Conservation (phyloP, 2,797 vertebrate species). For the Enteromius trimaculatus region DNA sequence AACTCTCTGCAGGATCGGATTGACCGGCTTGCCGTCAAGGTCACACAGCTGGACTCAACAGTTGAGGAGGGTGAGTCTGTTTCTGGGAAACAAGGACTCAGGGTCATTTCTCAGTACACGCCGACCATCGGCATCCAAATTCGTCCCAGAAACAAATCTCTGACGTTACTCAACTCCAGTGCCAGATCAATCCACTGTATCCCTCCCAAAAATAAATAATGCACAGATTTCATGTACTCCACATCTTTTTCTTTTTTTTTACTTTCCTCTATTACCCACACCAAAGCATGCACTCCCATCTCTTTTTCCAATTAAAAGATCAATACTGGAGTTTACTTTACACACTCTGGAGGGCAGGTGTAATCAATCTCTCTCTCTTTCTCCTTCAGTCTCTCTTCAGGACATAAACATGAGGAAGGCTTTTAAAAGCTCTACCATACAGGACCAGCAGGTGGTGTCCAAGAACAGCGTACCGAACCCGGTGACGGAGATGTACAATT, state of each 20-base stretch:
- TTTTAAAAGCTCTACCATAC: slow-evolving; percentile 94
- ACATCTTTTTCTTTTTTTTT: not conserved
- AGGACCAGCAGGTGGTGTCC: slow-evolving; percentile 98
- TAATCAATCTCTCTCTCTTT: slow-evolving; percentile 10
- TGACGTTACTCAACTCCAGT: slow-evolving; percentile 47
- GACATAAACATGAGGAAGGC: slow-evolving; percentile 99
- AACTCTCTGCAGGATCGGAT: slow-evolving; percentile 98
- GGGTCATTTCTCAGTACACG: slow-evolving; percentile 19
- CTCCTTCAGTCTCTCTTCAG: slow-evolving; percentile 88
- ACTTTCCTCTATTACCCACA: not conserved
- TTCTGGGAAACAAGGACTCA: slow-evolving; percentile 44
- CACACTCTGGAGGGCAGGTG: slow-evolving; percentile 4
- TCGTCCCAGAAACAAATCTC: slow-evolving; percentile 30
- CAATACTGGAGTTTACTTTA: slow-evolving; percentile 24
- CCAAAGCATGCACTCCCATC: not conserved
- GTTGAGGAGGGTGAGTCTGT: slow-evolving; percentile 92
- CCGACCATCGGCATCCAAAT: slow-evolving; percentile 5
- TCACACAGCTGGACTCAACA: slow-evolving; percentile 98
- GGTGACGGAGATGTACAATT: slow-evolving; percentile 91
- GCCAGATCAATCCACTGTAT: slow-evolving; percentile 24
- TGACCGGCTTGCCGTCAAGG: slow-evolving; percentile 97
- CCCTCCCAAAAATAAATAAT: slow-evolving; percentile 19
- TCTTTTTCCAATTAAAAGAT: slow-evolving; percentile 36
- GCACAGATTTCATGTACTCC: not conserved
- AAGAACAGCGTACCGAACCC: slow-evolving; percentile 94